Percentiles rank a stretch among this genome's conserved stretches.
Evolutionary conservation across 2,113 vertebrate genomes (phyloP).

Genomic region (Felis chaus): DNA sequence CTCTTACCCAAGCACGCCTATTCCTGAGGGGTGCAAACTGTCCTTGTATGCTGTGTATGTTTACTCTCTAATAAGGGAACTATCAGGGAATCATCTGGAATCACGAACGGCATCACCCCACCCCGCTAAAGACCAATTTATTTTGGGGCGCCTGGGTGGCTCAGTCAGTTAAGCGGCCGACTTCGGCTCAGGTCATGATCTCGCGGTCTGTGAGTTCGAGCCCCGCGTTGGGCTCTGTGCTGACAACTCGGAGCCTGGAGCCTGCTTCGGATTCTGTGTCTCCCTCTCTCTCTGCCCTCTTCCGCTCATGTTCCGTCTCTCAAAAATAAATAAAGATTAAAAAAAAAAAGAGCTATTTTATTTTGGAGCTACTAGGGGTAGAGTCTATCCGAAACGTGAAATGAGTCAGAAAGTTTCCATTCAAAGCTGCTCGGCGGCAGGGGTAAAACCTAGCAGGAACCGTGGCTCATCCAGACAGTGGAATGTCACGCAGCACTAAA

Average conservation of each 20-base stretch:
- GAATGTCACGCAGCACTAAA: not conserved
- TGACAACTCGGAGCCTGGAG: too few relatives aligned
- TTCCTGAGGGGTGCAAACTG: fast-evolving
- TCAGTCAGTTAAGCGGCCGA: too few relatives aligned
- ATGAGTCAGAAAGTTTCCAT: not conserved
- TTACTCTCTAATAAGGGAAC: not conserved
- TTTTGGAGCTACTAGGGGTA: not conserved
- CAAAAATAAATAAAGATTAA: too few relatives aligned
- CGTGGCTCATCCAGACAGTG: not conserved
- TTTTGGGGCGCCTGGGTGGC: not conserved
- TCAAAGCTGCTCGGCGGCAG: not conserved
- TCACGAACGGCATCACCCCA: not conserved
- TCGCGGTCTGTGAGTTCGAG: too few relatives aligned
- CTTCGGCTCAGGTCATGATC: too few relatives aligned
- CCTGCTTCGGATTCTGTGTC: too few relatives aligned
- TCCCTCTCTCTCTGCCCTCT: too few relatives aligned
- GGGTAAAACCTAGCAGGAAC: not conserved
- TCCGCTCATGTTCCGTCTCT: too few relatives aligned
- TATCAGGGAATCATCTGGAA: not conserved
- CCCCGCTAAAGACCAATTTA: not conserved
- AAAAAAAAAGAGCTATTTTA: not conserved
- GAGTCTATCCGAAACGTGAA: not conserved
- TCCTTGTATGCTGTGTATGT: fast-evolving
- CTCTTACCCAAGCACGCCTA: not conserved
- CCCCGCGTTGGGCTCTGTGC: too few relatives aligned